Percentiles rank a stretch among this genome's conserved stretches.
Evolutionary conservation across 2,113 vertebrate genomes (phyloP).

Genomic region (Cinclus mexicanus): DNA sequence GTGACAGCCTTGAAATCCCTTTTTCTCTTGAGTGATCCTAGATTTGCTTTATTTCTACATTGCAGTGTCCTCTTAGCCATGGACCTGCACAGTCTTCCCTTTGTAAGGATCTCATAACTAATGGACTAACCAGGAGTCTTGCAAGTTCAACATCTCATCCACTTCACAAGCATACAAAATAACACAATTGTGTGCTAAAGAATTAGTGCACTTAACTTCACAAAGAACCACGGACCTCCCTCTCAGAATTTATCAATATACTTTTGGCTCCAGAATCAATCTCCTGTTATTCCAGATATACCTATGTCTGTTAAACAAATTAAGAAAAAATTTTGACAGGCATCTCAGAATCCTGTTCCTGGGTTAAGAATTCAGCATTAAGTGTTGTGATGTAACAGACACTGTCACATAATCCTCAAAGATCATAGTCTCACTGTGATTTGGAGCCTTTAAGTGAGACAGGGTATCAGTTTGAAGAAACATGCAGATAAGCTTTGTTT

Average conservation of each 20-base stretch:
- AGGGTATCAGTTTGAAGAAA: neutral
- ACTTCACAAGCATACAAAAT: neutral
- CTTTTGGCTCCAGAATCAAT: neutral
- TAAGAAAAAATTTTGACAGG: neutral
- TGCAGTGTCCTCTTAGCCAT: neutral
- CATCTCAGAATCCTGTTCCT: neutral
- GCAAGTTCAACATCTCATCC: neutral
- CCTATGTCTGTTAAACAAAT: neutral
- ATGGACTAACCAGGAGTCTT: neutral
- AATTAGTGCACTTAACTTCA: neutral
- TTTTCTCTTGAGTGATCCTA: neutral
- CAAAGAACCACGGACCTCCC: rapidly evolving
- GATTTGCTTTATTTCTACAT: neutral
- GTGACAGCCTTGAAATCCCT: neutral
- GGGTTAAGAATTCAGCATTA: neutral
- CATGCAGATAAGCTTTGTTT: neutral
- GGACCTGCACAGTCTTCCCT: neutral
- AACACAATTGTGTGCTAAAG: neutral
- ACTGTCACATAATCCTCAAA: neutral
- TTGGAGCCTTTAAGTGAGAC: neutral
- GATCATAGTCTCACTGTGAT: neutral
- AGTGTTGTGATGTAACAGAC: neutral
- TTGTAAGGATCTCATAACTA: neutral
- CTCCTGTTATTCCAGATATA: neutral
- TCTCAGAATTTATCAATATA: neutral